These are phyloP conservation scores for Epizoanthus ramosus DNA, from an alignment of 92 coral and sea anemone genomes.

Conservation along the genomic window DNA sequence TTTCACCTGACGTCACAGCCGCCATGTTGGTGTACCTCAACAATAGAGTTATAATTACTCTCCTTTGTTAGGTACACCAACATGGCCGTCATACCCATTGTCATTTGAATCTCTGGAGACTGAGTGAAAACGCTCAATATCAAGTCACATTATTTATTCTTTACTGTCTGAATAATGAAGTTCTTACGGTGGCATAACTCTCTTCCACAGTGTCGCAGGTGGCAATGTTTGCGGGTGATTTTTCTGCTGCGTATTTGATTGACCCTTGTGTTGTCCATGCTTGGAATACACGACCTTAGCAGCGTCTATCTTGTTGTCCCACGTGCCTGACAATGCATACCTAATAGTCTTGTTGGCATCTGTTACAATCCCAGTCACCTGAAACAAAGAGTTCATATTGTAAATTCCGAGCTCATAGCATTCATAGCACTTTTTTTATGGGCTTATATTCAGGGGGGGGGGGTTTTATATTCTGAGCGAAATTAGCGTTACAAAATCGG, in stretches of 20 bases:
- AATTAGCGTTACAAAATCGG: no score
- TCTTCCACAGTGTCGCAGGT: constrained; percentile 84
- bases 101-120: no score
- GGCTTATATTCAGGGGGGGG: no score
- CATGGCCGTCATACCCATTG: no score
- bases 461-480: no score
- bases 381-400: background rate
- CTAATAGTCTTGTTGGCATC: constrained; percentile 84
- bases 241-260: constrained; percentile 70
- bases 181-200: constrained; percentile 83
- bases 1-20: no score
- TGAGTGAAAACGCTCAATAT: no score
- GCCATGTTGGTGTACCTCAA: no score
- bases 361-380: constrained; percentile 95
- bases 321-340: constrained; percentile 90
- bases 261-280: constrained; percentile 65
- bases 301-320: constrained; percentile 94
- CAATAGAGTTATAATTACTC: no score
- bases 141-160: background rate
- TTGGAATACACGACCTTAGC: constrained; percentile 90
- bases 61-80: no score
- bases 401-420: no score
- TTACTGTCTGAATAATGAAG: background rate
- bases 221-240: constrained; percentile 87
- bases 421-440: no score